These are phyloP conservation scores for Thryonomys swinderianus DNA, from an alignment of 2,113 vertebrate genomes.

Conservation along the genomic window DNA sequence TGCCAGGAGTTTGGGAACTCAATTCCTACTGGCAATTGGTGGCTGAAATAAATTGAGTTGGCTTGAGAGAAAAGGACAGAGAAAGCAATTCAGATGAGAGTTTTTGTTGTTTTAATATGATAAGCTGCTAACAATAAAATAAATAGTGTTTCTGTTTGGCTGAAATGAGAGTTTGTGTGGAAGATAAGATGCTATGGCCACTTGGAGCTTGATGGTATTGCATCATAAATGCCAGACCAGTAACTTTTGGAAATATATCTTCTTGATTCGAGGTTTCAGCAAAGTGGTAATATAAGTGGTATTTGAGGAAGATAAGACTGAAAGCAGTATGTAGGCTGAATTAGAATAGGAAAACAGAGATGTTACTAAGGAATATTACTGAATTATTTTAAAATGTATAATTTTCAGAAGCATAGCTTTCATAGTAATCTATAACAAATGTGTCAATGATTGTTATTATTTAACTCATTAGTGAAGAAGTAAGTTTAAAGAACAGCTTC, in stretches of 20 bases:
- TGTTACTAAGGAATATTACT: background rate
- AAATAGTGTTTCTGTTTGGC: background rate
- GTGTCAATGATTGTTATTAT: background rate
- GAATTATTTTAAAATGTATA: conserved; percentile 18
- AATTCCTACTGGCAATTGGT: background rate
- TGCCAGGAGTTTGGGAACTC: background rate
- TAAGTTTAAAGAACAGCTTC: background rate
- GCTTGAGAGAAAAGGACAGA: background rate
- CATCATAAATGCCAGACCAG: background rate
- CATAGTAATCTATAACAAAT: conserved; percentile 22
- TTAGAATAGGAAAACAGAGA: conserved; percentile 11
- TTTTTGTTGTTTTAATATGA: background rate
- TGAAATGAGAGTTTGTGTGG: background rate
- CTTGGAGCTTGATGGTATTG: background rate
- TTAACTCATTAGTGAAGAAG: background rate
- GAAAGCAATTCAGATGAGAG: background rate
- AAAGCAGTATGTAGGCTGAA: conserved; percentile 1
- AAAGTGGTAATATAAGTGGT: background rate
- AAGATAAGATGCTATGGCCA: background rate
- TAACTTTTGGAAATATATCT: background rate
- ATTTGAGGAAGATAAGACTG: conserved; percentile 35
- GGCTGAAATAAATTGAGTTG: conserved; percentile 21
- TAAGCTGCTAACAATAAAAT: background rate
- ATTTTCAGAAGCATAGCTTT: conserved; percentile 17
- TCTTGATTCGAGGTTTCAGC: background rate